A percentile compares a stretch with the other conserved stretches of the same genome.
Conservation (phyloP, 2,888 invertebrate genomes). For the Lycaena phlaeas region DNA sequence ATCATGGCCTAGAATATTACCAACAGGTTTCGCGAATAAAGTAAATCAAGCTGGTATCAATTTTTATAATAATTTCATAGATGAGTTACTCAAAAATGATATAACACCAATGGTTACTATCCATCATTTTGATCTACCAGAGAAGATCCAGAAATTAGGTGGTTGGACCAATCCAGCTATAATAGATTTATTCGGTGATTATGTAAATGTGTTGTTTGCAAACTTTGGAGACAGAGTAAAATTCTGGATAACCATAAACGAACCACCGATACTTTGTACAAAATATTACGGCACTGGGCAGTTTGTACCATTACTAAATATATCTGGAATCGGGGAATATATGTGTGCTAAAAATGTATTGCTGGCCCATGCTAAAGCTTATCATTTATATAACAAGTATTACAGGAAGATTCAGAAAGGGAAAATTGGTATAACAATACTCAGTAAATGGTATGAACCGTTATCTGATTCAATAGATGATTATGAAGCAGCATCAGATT, state of each 20-base stretch:
- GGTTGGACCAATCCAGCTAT: conserved; percentile 67
- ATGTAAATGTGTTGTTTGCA: conserved; percentile 50
- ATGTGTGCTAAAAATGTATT: conserved; percentile 55
- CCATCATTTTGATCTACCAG: conserved; percentile 72
- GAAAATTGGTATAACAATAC: conserved; percentile 21
- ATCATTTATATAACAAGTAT: conserved; percentile 40
- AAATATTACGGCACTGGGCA: conserved; percentile 24
- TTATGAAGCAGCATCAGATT: conserved; percentile 15
- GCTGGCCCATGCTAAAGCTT: conserved; percentile 66
- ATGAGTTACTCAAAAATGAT: conserved; percentile 62
- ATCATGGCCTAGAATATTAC: conserved; percentile 78
- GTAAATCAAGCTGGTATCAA: conserved; percentile 68
- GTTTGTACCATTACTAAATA: conserved; percentile 35
- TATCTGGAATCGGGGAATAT: conserved; percentile 51
- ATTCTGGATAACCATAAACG: conserved; percentile 67
- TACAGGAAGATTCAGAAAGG: conserved; percentile 32
- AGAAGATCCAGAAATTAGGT: conserved; percentile 53
- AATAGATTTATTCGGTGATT: conserved; percentile 61
- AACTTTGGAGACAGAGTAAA: conserved; percentile 49
- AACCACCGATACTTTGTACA: conserved; percentile 36
- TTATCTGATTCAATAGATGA: conserved; percentile 18
- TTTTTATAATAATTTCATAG: conserved; percentile 74
- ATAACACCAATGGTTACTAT: conserved; percentile 70
- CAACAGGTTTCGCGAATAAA: conserved; percentile 59
- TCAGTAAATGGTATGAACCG: conserved; percentile 34